Evolutionary conservation across 1,140 invertebrate genomes (phyloP).

Genomic region (Hypothenemus hampei): DNA sequence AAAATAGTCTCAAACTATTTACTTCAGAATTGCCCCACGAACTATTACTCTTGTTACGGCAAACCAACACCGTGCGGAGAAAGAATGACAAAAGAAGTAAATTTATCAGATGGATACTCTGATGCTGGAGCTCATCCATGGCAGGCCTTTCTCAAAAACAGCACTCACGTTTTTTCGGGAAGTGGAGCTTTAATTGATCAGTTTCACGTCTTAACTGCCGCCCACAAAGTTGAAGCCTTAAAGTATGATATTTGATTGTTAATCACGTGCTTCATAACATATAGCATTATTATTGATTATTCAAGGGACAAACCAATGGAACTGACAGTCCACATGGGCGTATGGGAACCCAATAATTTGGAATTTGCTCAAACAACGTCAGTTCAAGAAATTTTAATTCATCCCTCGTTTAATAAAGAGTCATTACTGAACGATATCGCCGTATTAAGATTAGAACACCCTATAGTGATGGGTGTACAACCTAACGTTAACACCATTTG

Average conservation of each 20-base stretch:
- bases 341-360: slow-evolving; percentile 27
- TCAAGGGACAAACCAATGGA: slow-evolving; percentile 24
- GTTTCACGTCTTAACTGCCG: slow-evolving; percentile 40
- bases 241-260: slow-evolving; percentile 1
- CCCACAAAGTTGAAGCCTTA: slow-evolving; percentile 41
- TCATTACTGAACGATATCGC: slow-evolving; percentile 61
- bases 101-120: slow-evolving; percentile 1
- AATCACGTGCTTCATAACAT: too few relatives aligned
- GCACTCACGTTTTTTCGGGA: slow-evolving; percentile 35
- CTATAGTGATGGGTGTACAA: slow-evolving; percentile 45
- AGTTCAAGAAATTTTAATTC: slow-evolving; percentile 37
- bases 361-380: slow-evolving; percentile 25
- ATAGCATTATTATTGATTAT: too few relatives aligned
- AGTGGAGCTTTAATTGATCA: slow-evolving; percentile 39
- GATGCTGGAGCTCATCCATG: slow-evolving; percentile 32
- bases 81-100: not conserved
- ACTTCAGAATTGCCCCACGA: slow-evolving; percentile 9
- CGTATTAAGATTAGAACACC: slow-evolving; percentile 52
- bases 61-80: slow-evolving; percentile 7
- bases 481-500: slow-evolving; percentile 57
- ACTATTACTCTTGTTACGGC: slow-evolving; percentile 12
- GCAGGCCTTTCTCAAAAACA: slow-evolving; percentile 40
- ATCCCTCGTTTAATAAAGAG: slow-evolving; percentile 51
- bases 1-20: not conserved
- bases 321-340: slow-evolving; percentile 32